A percentile compares a stretch with the other conserved stretches of the same genome.
phyloP scores from a whole-genome alignment of 2,797 vertebrate genomes.

The Xerus rutilus region DNA sequence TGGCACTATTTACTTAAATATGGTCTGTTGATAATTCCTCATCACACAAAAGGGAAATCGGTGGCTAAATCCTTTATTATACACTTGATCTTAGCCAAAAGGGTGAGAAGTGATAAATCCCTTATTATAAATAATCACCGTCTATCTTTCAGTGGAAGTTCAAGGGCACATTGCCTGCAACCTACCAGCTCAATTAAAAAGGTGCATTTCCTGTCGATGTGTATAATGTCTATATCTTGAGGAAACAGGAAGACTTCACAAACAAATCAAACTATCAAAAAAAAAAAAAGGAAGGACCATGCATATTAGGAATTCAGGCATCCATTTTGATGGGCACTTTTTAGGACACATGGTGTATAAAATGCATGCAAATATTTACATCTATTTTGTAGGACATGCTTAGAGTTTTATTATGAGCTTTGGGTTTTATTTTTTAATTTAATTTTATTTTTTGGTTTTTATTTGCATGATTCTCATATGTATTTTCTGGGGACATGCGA shows the following conservation, averaged over 20 bases:
- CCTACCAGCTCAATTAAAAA: slow-evolving; percentile 87
- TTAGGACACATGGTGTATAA: slow-evolving; percentile 65
- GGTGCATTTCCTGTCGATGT: slow-evolving; percentile 85
- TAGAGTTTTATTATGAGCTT: slow-evolving; percentile 80
- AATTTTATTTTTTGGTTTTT: background rate
- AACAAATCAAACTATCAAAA: slow-evolving; percentile 83
- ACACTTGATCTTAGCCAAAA: slow-evolving; percentile 33
- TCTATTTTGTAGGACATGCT: background rate
- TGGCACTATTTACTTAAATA: slow-evolving; percentile 86
- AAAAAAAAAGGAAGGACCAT: slow-evolving; percentile 67
- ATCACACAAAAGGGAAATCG: slow-evolving; percentile 82
- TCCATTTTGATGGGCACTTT: slow-evolving; percentile 51
- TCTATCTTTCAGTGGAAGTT: slow-evolving; percentile 86
- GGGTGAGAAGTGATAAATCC: slow-evolving; percentile 69
- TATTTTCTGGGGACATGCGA: slow-evolving; percentile 50
- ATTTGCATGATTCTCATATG: slow-evolving; percentile 30
- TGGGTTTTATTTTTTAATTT: background rate
- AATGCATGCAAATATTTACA: slow-evolving; percentile 47
- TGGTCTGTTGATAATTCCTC: slow-evolving; percentile 85
- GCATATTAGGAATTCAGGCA: slow-evolving; percentile 68
- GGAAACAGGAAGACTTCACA: slow-evolving; percentile 83
- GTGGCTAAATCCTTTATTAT: slow-evolving; percentile 85
- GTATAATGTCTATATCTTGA: slow-evolving; percentile 83
- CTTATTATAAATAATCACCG: slow-evolving; percentile 87
- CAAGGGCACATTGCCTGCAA: slow-evolving; percentile 86